Base-by-base conservation (phyloP, 2,113 vertebrate species). In the Sinocyclocheilus grahami region DNA sequence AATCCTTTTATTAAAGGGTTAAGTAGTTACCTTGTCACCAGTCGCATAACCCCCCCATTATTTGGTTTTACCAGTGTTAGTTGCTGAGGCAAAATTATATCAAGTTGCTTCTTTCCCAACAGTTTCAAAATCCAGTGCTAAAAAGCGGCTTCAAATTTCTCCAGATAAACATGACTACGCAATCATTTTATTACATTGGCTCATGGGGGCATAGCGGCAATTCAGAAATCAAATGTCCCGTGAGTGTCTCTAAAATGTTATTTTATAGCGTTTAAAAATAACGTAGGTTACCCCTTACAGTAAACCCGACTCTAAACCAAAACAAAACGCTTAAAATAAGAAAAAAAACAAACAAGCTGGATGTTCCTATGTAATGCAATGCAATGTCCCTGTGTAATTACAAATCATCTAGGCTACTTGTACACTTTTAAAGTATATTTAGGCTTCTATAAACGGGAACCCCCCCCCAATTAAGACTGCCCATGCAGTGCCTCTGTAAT, bases 1-100 rank as follows among this genome's bases (percentile, higher is more conserved):
- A 82, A 71, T 88, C 72, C 88, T 82, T 86, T 39, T 88, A 88
- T 89, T 87, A 82, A 63, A 58, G 27, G 27, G 27, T 27, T 27
- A 27, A 27, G 27, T 27, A 27, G 27, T 27, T 27, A 27, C 27
- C 27, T 27, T 27, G 37, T 78, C 82, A 89, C 55, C 82, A 88
- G 65, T 81, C 87, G 84, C 81, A 74, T 75, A 80, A 84, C 86
- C 84, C 81, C 75, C 46, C 63, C 11, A 48, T 53, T 53, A 4
- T 14, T 16, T 53, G 51, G 51, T 55, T 6, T 18, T 55, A 18
- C 16, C 53, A 55, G 53, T 18, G 53, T 18, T 18, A 2, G 53
- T 55, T 18, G 53, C 16, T 18, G 53, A 55, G 53, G 16, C 53
- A 18, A 55, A 55, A 55, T 55, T 55, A 55, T 55, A 55, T 55